These are phyloP conservation scores for Bufo bufo DNA, from an alignment of 2,113 vertebrate species.

Conservation along the genomic window DNA sequence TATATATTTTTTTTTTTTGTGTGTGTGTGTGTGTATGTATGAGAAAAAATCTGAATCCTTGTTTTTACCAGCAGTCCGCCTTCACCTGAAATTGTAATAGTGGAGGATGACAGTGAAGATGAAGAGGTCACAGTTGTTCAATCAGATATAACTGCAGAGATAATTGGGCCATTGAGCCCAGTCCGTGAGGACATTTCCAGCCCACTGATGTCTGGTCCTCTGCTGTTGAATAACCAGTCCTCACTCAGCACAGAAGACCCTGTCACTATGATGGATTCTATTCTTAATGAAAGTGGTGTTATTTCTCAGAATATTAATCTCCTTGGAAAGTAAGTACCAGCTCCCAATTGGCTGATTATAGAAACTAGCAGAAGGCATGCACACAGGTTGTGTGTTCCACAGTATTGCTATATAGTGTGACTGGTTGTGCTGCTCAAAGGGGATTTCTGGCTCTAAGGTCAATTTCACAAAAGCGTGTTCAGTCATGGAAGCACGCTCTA, in stretches of 20 bases:
- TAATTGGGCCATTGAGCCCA: slow-evolving; percentile 51
- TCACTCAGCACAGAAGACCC: slow-evolving; percentile 85
- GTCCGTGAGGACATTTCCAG: slow-evolving; percentile 61
- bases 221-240: slow-evolving; percentile 83
- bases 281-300: slow-evolving; percentile 87
- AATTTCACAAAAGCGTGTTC: too few relatives aligned
- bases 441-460: too few relatives aligned
- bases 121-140: slow-evolving; percentile 74
- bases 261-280: slow-evolving; percentile 95
- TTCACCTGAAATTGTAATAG: slow-evolving; percentile 85
- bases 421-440: too few relatives aligned
- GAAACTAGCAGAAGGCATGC: too few relatives aligned
- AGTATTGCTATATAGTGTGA: too few relatives aligned
- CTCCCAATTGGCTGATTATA: too few relatives aligned
- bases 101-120: slow-evolving; percentile 82
- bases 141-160: slow-evolving; percentile 65
- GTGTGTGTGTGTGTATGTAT: too few relatives aligned
- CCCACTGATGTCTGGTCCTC: slow-evolving; percentile 74
- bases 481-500: too few relatives aligned
- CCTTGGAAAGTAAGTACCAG: slow-evolving; percentile 86
- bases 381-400: too few relatives aligned
- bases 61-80: neutral
- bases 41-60: neutral
- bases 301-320: slow-evolving; percentile 94
- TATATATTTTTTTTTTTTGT: too few relatives aligned